These are phyloP conservation scores for Drosophila mimica DNA, from an alignment of 2,888 invertebrate genomes.

Conservation along the genomic window DNA sequence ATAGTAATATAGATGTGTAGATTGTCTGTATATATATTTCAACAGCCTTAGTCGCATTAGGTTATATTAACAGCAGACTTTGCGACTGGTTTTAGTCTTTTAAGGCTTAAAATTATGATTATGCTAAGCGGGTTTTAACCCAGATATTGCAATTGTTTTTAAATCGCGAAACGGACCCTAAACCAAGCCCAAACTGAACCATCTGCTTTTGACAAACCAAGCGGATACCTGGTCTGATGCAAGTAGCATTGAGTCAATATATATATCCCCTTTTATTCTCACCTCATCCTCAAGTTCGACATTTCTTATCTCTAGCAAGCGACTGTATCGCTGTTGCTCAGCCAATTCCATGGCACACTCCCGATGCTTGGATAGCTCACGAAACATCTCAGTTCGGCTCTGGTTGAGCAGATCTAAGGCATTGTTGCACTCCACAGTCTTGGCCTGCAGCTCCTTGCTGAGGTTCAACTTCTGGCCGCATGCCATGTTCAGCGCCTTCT, in stretches of 20 bases:
- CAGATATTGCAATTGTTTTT: neutral
- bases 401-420: slow-evolving; percentile 20
- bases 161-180: neutral
- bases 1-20: neutral
- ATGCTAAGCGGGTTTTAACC: neutral
- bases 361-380: slow-evolving; percentile 32
- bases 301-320: slow-evolving; percentile 31
- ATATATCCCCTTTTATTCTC: neutral
- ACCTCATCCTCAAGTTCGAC: slow-evolving; percentile 45
- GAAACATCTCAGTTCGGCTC: slow-evolving; percentile 41
- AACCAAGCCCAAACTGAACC: neutral
- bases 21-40: neutral
- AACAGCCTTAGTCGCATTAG: neutral
- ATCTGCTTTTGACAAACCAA: neutral
- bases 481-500: neutral
- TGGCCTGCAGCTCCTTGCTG: slow-evolving; percentile 22
- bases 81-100: neutral
- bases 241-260: neutral
- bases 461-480: neutral
- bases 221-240: no score
- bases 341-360: slow-evolving; percentile 33
- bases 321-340: slow-evolving; percentile 33
- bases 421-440: slow-evolving; percentile 39
- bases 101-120: neutral
- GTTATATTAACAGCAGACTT: neutral